phyloP scores from a whole-genome alignment of 2,797 vertebrate species.

The Rhinella marina region DNA sequence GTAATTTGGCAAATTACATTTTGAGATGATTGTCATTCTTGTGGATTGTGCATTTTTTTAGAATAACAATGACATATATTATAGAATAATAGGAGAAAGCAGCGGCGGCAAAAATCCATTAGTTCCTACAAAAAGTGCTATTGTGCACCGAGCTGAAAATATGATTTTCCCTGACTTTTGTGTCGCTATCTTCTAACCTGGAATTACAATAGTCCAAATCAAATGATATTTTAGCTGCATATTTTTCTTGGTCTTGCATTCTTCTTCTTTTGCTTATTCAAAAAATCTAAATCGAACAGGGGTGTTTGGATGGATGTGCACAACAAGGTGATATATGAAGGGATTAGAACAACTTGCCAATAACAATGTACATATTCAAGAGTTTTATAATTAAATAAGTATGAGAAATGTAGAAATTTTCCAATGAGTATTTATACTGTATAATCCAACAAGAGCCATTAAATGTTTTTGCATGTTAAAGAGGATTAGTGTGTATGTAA shows the following conservation, averaged over 20 bases:
- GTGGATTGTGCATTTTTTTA: constrained; percentile 13
- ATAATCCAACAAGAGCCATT: neutral
- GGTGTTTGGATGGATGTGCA: neutral
- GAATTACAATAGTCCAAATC: neutral
- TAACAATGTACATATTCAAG: neutral
- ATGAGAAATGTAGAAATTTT: neutral
- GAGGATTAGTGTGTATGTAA: neutral
- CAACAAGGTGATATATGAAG: neutral
- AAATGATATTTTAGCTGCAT: constrained; percentile 9
- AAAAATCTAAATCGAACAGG: neutral
- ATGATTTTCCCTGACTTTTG: constrained; percentile 5
- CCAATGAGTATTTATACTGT: neutral
- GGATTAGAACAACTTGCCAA: neutral
- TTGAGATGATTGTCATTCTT: constrained; percentile 38
- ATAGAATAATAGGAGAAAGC: constrained; percentile 41
- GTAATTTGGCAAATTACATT: constrained; percentile 56
- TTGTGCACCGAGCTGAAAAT: constrained; percentile 31
- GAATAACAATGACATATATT: constrained; percentile 50
- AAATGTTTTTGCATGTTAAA: neutral
- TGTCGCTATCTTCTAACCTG: neutral
- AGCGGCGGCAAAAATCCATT: constrained; percentile 37
- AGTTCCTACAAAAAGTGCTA: constrained; percentile 21
- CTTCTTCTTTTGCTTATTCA: neutral
- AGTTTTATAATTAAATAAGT: constrained; percentile 1
- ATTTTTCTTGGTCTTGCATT: neutral